These are phyloP conservation scores for Bombyx mori DNA, from an alignment of 1,140 invertebrate species.

Conservation along the genomic window DNA sequence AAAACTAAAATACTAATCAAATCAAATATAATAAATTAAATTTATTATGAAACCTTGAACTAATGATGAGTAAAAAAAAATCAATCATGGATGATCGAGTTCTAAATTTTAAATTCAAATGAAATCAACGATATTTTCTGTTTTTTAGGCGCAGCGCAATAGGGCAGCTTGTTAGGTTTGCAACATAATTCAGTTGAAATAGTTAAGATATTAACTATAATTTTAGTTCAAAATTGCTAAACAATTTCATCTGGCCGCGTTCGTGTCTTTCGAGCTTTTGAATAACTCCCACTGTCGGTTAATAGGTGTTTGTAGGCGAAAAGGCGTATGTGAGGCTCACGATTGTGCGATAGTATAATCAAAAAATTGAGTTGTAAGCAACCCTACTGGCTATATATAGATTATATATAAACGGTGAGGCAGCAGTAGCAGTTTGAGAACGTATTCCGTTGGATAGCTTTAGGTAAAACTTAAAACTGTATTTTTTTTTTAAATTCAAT, in stretches of 20 bases:
- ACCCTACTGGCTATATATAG: conserved; percentile 64
- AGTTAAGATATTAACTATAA: conserved; percentile 34
- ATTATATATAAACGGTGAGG: conserved; percentile 39
- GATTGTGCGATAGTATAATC: conserved; percentile 49
- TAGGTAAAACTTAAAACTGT: conserved; percentile 4
- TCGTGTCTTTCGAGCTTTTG: conserved; percentile 28
- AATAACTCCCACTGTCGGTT: conserved; percentile 26
- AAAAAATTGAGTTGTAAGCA: conserved; percentile 50
- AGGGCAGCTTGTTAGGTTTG: background rate
- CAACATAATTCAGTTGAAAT: conserved; percentile 28
- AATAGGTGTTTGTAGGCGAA: conserved; percentile 34
- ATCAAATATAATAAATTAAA: no score
- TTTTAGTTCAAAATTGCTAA: conserved; percentile 38
- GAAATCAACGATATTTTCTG: no score
- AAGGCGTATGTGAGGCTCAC: conserved; percentile 41
- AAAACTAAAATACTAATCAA: no score
- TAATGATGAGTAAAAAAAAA: no score
- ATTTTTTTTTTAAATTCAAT: background rate
- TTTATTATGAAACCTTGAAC: no score
- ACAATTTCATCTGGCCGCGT: conserved; percentile 22
- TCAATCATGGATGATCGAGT: no score
- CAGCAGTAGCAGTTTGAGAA: conserved; percentile 46
- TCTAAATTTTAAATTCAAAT: no score
- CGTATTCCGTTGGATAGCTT: conserved; percentile 31
- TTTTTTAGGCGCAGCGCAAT: no score